These are phyloP conservation scores for Protodeltote pygarga DNA, from an alignment of 2,888 invertebrate species.

Conservation along the genomic window DNA sequence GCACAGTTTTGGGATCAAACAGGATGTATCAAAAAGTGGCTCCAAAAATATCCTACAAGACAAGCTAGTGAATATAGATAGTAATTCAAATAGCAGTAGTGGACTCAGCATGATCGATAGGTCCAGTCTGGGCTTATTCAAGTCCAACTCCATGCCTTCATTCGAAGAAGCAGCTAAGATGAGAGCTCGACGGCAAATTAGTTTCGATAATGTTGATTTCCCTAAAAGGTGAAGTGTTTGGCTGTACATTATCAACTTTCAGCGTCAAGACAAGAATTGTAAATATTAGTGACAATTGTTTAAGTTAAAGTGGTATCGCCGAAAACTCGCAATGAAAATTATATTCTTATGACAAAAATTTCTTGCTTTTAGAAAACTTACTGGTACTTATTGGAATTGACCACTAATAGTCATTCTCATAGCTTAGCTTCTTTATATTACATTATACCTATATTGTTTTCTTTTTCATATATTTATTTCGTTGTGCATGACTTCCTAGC, in stretches of 20 bases:
- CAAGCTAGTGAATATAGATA: slow-evolving; percentile 79
- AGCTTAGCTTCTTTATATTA: slow-evolving; percentile 5
- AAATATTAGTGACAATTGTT: slow-evolving; percentile 37
- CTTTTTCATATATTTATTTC: slow-evolving; percentile 69
- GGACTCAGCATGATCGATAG: slow-evolving; percentile 70
- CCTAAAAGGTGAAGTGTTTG: slow-evolving; percentile 74
- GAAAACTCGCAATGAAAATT: slow-evolving; percentile 14
- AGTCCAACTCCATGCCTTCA: slow-evolving; percentile 79
- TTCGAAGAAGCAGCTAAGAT: slow-evolving; percentile 81
- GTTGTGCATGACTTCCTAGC: slow-evolving; percentile 61
- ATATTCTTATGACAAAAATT: slow-evolving; percentile 29
- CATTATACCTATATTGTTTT: slow-evolving; percentile 53
- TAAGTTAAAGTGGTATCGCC: slow-evolving; percentile 38
- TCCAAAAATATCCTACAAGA: slow-evolving; percentile 82
- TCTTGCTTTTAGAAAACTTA: slow-evolving; percentile 16
- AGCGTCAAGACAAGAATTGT: too few relatives aligned
- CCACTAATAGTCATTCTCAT: slow-evolving; percentile 16
- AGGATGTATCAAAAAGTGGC: slow-evolving; percentile 67
- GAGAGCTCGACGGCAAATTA: slow-evolving; percentile 87
- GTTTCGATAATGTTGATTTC: slow-evolving; percentile 86
- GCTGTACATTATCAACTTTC: slow-evolving; percentile 5
- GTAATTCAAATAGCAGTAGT: slow-evolving; percentile 73
- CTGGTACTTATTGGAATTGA: slow-evolving; percentile 16
- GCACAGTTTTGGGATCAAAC: slow-evolving; percentile 59
- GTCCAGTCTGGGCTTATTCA: slow-evolving; percentile 65